Evolutionary conservation across 2,888 invertebrate species (phyloP).

Genomic region (Hipparchia sbordonii): DNA sequence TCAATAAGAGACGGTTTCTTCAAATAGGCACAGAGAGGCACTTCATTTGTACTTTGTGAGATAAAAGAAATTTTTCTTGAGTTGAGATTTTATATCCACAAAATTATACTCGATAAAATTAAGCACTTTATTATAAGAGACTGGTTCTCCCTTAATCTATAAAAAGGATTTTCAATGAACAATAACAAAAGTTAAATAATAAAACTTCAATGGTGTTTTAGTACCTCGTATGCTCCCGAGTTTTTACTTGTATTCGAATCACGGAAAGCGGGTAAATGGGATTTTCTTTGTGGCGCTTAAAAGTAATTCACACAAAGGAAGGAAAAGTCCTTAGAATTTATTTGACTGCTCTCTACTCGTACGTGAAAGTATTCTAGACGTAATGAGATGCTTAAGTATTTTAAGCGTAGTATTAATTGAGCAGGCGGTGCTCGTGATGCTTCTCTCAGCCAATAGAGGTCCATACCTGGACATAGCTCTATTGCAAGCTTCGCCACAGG

Average conservation of each 20-base stretch:
- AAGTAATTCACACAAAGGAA: constrained; percentile 14
- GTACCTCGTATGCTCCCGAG: constrained; percentile 3
- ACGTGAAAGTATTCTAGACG: background rate
- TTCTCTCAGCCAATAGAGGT: no score
- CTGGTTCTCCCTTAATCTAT: background rate
- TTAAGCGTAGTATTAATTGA: background rate
- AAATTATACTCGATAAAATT: no score
- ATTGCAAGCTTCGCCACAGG: no score
- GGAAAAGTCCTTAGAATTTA: constrained; percentile 5
- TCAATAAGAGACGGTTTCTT: no score
- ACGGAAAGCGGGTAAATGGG: constrained; percentile 12
- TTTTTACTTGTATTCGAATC: constrained; percentile 6
- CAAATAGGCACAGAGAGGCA: no score
- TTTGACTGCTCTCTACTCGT: constrained; percentile 11
- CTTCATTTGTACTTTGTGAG: no score
- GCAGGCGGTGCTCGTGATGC: no score
- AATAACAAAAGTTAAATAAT: background rate
- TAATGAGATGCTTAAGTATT: background rate
- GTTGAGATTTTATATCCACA: no score
- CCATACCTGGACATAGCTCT: no score
- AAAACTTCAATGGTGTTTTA: constrained; percentile 10
- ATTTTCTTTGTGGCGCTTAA: constrained; percentile 14
- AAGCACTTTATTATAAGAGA: no score
- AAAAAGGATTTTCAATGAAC: background rate
- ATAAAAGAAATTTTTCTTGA: no score